phyloP scores from a whole-genome alignment of 2,113 vertebrate species.

The Myotis lucifugus region DNA sequence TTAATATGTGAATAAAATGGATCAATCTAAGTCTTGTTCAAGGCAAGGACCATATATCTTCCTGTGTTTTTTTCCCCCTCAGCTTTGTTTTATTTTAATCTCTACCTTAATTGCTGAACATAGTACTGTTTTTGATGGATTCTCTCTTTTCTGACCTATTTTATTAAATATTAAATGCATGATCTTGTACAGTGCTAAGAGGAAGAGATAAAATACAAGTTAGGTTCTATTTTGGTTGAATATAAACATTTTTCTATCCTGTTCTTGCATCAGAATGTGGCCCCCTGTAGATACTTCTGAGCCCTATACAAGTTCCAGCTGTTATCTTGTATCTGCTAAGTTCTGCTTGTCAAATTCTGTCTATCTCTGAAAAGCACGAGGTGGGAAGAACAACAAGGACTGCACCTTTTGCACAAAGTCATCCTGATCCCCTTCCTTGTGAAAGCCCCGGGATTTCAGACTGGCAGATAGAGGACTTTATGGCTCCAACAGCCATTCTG shows the following conservation, averaged over 20 bases:
- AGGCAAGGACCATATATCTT: not conserved
- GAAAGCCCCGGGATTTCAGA: constrained; percentile 71
- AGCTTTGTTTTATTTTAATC: constrained; percentile 21
- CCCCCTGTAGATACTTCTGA: not conserved
- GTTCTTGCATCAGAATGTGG: not conserved
- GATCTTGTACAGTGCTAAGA: constrained; percentile 36
- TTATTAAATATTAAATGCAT: constrained; percentile 43
- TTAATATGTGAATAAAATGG: not conserved
- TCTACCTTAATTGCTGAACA: not conserved
- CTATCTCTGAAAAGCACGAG: not conserved
- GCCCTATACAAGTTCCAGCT: constrained; percentile 68
- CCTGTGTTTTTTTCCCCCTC: not conserved
- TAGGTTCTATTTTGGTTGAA: constrained; percentile 28
- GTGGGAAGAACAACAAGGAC: not conserved
- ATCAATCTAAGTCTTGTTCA: not conserved
- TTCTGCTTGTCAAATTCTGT: constrained; percentile 75
- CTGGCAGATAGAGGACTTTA: constrained; percentile 77
- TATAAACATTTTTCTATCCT: not conserved
- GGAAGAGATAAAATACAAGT: not conserved
- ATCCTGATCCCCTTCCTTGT: not conserved
- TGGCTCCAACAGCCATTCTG: constrained; percentile 73
- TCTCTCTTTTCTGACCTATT: constrained; percentile 51
- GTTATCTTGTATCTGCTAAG: constrained; percentile 63
- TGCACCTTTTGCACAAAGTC: not conserved
- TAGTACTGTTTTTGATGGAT: not conserved